Evolutionary conservation across 2,888 invertebrate genomes (phyloP).

Genomic region (Aquatica leii): DNA sequence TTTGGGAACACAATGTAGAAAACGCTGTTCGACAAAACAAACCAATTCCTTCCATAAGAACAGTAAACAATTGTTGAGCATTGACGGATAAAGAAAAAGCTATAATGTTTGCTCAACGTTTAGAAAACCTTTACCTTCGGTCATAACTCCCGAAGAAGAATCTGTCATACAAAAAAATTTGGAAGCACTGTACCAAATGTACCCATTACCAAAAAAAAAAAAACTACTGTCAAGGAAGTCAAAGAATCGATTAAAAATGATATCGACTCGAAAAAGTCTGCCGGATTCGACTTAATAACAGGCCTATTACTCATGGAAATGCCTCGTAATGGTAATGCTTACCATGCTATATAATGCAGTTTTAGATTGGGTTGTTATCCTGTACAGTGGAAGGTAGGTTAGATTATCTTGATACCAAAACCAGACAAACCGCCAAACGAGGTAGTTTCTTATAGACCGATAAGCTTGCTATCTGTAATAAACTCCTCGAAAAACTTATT

Average conservation of each 20-base stretch:
- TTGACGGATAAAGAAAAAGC: not conserved
- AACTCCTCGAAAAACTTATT: conserved; percentile 22
- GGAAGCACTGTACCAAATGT: conserved; percentile 8
- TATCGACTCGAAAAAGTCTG: not conserved
- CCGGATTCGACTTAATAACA: not conserved
- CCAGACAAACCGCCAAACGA: too few species aligned
- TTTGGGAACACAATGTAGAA: too few species aligned
- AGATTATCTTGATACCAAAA: too few species aligned
- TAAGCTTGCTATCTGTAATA: conserved; percentile 36
- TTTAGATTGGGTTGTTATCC: too few species aligned
- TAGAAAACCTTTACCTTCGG: not conserved
- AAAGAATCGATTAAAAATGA: not conserved
- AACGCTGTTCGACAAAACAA: too few species aligned
- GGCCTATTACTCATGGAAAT: not conserved
- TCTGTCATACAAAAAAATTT: not conserved
- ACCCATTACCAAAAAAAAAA: not conserved
- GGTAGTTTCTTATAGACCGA: too few species aligned
- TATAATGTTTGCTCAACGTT: conserved; percentile 6
- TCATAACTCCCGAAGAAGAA: not conserved
- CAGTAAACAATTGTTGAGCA: not conserved
- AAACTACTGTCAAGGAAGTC: conserved; percentile 2
- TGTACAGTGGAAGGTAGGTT: too few species aligned
- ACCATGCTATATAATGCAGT: too few species aligned
- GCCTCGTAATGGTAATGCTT: too few species aligned
- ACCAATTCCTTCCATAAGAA: too few species aligned